phyloP scores from a whole-genome alignment of 2,888 invertebrate species.

The Meiosimyza platycephala region DNA sequence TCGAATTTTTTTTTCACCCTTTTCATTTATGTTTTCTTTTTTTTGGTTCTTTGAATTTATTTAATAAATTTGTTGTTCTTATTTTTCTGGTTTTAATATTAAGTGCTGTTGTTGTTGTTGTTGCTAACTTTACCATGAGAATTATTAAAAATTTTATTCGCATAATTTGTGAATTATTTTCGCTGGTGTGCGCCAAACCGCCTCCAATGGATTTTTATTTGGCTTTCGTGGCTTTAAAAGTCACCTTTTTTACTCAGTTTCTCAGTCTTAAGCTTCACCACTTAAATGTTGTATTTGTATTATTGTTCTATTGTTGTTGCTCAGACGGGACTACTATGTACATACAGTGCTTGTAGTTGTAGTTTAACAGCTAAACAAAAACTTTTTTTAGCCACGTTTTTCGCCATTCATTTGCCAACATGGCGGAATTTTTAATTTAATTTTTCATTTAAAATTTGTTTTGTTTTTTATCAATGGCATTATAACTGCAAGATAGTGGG shows the following conservation, averaged over 20 bases:
- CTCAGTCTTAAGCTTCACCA: not conserved
- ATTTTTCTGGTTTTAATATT: constrained; percentile 38
- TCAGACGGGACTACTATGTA: constrained; percentile 44
- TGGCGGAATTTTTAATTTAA: constrained; percentile 15
- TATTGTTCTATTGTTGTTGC: constrained; percentile 29
- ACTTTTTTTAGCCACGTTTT: constrained; percentile 1
- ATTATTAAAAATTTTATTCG: constrained; percentile 67
- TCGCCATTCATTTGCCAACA: constrained; percentile 7
- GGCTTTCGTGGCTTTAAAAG: constrained; percentile 8
- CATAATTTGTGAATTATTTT: constrained; percentile 66
- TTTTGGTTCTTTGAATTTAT: constrained; percentile 14
- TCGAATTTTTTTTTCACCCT: constrained; percentile 3
- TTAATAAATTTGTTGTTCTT: constrained; percentile 31
- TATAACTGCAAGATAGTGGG: not conserved
- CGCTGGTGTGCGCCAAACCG: constrained; percentile 55
- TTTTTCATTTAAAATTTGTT: not conserved
- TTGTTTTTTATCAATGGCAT: constrained; percentile 6
- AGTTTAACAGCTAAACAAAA: not conserved
- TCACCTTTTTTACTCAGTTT: not conserved
- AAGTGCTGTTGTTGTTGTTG: constrained; percentile 42
- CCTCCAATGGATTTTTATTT: constrained; percentile 46
- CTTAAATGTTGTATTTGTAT: not conserved
- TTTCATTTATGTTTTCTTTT: constrained; percentile 16
- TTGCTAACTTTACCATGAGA: constrained; percentile 58
- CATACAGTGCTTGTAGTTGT: not conserved